Percentiles rank a stretch among this genome's conserved stretches.
Conservation (phyloP, 2,113 vertebrate species). For the Barbus barbus region DNA sequence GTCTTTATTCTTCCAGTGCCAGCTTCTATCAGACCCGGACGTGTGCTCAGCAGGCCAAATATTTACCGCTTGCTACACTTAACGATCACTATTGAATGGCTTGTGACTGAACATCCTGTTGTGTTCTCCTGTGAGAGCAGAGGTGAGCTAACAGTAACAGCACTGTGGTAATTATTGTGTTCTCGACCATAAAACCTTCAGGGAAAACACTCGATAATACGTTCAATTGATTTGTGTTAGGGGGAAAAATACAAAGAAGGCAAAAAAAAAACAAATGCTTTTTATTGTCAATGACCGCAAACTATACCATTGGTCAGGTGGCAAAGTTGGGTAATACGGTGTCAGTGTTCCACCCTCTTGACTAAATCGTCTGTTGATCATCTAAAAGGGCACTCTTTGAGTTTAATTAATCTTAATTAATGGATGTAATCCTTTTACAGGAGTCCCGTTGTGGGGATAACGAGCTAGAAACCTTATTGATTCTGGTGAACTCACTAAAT, state of each 20-base stretch:
- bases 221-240: constrained; percentile 9
- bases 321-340: constrained; percentile 18
- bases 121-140: constrained; percentile 3
- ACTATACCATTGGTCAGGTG: neutral
- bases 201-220: neutral
- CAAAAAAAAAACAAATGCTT: neutral
- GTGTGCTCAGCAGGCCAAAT: constrained; percentile 28
- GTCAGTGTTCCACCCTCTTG: constrained; percentile 27
- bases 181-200: neutral
- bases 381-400: constrained; percentile 48
- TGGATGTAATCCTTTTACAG: constrained; percentile 49
- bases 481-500: constrained; percentile 46
- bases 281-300: neutral
- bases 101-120: constrained; percentile 28
- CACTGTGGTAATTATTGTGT: constrained; percentile 21
- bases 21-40: neutral
- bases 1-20: constrained; percentile 5
- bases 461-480: constrained; percentile 47
- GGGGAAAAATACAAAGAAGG: neutral
- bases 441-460: constrained; percentile 48
- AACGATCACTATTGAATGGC: constrained; percentile 13
- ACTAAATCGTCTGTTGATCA: constrained; percentile 20
- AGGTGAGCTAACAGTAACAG: neutral
- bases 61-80: constrained; percentile 28
- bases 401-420: constrained; percentile 58